Percentiles rank a stretch among this genome's conserved stretches.
phyloP scores from a whole-genome alignment of 2,888 invertebrate species.

The Brachycybe producta region DNA sequence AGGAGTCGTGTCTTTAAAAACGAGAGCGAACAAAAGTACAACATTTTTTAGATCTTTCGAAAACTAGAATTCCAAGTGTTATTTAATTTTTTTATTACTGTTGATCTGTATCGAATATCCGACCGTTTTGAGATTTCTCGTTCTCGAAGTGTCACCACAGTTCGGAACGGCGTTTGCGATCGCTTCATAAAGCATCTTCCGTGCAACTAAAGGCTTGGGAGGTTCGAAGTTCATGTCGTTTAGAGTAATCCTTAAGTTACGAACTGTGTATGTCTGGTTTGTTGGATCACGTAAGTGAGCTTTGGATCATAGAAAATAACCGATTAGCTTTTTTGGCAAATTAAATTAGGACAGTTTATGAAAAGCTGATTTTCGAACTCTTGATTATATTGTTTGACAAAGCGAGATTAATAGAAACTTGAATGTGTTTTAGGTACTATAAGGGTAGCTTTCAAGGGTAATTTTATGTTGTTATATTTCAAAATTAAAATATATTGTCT shows the following conservation, averaged over 20 bases:
- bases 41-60: neutral
- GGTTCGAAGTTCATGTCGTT: constrained; percentile 33
- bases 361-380: too few species aligned
- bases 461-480: too few species aligned
- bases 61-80: too few species aligned
- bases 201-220: constrained; percentile 14
- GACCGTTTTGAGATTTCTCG: neutral
- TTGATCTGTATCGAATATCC: constrained; percentile 22
- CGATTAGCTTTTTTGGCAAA: too few species aligned
- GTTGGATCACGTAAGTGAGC: constrained; percentile 38
- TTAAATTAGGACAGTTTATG: too few species aligned
- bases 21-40: constrained; percentile 8
- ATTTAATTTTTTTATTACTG: too few species aligned
- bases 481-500: too few species aligned
- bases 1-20: constrained; percentile 49
- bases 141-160: neutral
- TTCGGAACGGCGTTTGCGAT: constrained; percentile 1
- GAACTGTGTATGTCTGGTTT: constrained; percentile 32
- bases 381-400: too few species aligned
- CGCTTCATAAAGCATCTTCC: constrained; percentile 16
- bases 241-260: constrained; percentile 32
- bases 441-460: too few species aligned
- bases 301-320: too few species aligned
- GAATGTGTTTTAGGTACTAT: too few species aligned
- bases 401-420: too few species aligned